Base-by-base conservation (phyloP, 1,140 invertebrate genomes). In the Heliothis subflexa region DNA sequence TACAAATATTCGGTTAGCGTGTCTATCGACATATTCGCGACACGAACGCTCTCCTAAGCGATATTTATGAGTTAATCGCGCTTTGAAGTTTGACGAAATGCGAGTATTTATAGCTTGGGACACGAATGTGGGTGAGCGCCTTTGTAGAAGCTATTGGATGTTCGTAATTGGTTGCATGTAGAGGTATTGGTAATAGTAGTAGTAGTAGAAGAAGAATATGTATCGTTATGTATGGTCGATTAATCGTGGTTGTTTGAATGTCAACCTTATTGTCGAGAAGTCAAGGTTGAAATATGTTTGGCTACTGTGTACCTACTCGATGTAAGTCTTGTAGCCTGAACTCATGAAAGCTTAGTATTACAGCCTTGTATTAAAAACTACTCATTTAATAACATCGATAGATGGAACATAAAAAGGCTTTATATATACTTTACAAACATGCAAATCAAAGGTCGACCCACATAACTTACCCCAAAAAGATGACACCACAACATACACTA, bases 81-180 rank as follows among this genome's bases (percentile, higher is more conserved):
- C 85, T 89, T 89, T 89, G 88, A 91, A 91, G 84, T 93, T 91
- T 93, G 91, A 93, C 89, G 89, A 85, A 93, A 66, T 47, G 88
- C 74, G 80, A 75, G 57, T 85, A 89, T 91, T 92, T 91, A 91
- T 93, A 76, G 88, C 62, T 83, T 86, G 52, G 81, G 83, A 90
- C 91, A 93, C 91, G 91, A 82, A 90, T 71, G 64, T 66, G 76
- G 33, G 61, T 40, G 62, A 40, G 62, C 47, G 62, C 33, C 28
- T 47, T 66, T 47, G 21, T 47, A n/a, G 62, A 16, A 25, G 21
- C 21, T 25, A 25, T 25, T 25, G 61, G 45, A 45, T 9, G 28
- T 18, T 10, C 25, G 14, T 25, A 9, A 66, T 66, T 47, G 62
- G 62, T 18, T 21, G 33, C 33, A 40, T 40, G 33, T 40, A 33